Evolutionary conservation across 1,140 invertebrate species (phyloP), one percentile per base, ranked within the genome.

Genomic region (Lasioglossum albipes): DNA sequence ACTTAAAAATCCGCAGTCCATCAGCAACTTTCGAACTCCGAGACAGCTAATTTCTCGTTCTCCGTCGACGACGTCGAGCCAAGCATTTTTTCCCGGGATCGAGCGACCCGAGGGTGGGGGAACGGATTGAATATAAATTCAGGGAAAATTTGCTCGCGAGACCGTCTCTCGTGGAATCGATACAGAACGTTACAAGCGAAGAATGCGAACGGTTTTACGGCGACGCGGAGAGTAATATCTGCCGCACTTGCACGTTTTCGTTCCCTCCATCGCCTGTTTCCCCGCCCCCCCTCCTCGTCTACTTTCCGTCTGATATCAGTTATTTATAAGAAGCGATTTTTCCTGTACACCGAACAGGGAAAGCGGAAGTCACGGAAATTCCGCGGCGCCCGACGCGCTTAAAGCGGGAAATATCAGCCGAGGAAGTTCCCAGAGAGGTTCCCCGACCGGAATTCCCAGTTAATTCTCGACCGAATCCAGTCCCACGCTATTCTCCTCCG

Each of bases 241-340:
- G 57, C 57, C 57, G 57, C 57, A 59, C 57, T 59, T 59, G 57
- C 57, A 59, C 57, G 57, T 59, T 59, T 59, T 59, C 57, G 57
- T 59, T 59, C 57, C 57, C 7, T 20, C 7, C n/a, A 2, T 7
- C 57, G 20, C 57, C n/a, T 6, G 7, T 59, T 7, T 20, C 4
- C 20, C 7, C n/a, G n/a, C 0, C 2, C 57, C 18, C 20, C 57
- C 4, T n/a, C 20, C 20, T 59, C n/a, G 13, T 49, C 45, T 13
- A 10, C 45, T 10, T 7, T 20, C 20, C 57, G 20, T 9, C 57
- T n/a, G 57, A 59, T 59, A 59, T 59, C 57, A 59, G 57, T 59
- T 59, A 59, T 59, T 59, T 59, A 59, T 59, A 59, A 59, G 57
- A n/a, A 59, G n/a, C 57, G 57, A 59, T 59, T 59, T 59, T 9